phyloP scores from a whole-genome alignment of 1,140 invertebrate genomes.

The Diachasma alloeum region DNA sequence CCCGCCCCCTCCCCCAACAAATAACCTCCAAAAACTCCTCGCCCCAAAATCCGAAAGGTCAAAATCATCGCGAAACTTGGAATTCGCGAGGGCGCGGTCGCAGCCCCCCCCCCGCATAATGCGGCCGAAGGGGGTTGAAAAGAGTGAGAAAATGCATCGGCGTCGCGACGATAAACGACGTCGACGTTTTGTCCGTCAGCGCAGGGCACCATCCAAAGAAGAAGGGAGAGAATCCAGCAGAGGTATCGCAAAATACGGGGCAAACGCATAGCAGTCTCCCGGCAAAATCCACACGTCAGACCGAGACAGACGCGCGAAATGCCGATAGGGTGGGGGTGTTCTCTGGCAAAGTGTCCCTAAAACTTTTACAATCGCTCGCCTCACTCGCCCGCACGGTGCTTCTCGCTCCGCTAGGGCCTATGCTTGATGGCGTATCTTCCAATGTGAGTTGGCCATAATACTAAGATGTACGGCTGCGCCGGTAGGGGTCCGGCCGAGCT shows the following conservation, averaged over 20 bases:
- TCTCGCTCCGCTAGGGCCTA: constrained; percentile 69
- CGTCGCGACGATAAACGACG: constrained; percentile 21
- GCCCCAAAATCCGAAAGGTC: not conserved
- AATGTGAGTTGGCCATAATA: constrained; percentile 79
- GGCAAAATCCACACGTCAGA: constrained; percentile 7
- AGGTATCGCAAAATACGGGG: constrained; percentile 6
- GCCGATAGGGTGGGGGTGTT: constrained; percentile 51
- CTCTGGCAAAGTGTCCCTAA: constrained; percentile 72
- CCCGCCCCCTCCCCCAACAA: no score
- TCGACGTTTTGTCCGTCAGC: not conserved
- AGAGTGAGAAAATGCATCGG: not conserved
- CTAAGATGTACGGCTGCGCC: constrained; percentile 80
- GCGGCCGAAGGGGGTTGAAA: constrained; percentile 10
- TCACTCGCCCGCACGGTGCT: constrained; percentile 56
- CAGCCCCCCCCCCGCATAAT: not conserved
- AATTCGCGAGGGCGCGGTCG: not conserved
- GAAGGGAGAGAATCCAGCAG: not conserved
- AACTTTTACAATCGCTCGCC: constrained; percentile 73
- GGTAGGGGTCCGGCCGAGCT: constrained; percentile 62
- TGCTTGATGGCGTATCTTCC: constrained; percentile 83
- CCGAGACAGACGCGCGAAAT: not conserved
- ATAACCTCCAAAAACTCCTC: no score
- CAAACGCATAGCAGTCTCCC: not conserved
- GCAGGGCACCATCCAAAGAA: not conserved
- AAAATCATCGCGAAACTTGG: no score